Conservation (phyloP, 2,113 vertebrate species). For the Burhinus bistriatus region DNA sequence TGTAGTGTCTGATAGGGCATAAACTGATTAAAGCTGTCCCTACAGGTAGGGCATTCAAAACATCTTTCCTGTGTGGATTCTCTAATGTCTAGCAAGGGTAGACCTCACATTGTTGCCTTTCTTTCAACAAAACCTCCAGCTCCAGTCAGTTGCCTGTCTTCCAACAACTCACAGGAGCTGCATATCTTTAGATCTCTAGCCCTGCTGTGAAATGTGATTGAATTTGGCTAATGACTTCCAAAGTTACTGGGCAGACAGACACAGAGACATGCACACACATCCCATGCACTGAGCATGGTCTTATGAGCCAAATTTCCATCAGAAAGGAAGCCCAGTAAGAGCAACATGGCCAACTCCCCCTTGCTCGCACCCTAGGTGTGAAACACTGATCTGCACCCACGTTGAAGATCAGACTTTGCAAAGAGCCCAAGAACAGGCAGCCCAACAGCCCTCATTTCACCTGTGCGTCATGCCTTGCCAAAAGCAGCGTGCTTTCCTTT, state of each 20-base stretch:
- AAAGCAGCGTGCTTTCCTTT: not conserved
- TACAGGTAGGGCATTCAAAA: not conserved
- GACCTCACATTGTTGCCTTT: not conserved
- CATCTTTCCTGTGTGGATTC: not conserved
- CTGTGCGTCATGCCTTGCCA: not conserved
- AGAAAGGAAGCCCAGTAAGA: not conserved
- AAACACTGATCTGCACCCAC: not conserved
- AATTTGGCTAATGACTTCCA: constrained; percentile 20
- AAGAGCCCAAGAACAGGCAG: not conserved
- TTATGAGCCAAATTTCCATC: not conserved
- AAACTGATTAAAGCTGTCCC: not conserved
- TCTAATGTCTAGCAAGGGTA: not conserved
- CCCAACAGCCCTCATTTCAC: not conserved
- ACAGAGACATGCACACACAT: not conserved
- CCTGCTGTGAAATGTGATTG: not conserved
- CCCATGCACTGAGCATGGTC: not conserved
- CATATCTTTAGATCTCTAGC: not conserved
- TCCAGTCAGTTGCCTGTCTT: not conserved
- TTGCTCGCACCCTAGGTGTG: not conserved
- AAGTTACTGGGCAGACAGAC: not conserved
- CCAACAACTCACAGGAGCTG: not conserved
- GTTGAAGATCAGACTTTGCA: not conserved
- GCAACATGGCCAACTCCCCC: not conserved
- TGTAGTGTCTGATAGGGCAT: not conserved
- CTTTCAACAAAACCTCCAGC: not conserved